A percentile compares a stretch with the other conserved stretches of the same genome.
Evolutionary conservation across 2,797 vertebrate genomes (phyloP).

Genomic region (Cuniculus paca): DNA sequence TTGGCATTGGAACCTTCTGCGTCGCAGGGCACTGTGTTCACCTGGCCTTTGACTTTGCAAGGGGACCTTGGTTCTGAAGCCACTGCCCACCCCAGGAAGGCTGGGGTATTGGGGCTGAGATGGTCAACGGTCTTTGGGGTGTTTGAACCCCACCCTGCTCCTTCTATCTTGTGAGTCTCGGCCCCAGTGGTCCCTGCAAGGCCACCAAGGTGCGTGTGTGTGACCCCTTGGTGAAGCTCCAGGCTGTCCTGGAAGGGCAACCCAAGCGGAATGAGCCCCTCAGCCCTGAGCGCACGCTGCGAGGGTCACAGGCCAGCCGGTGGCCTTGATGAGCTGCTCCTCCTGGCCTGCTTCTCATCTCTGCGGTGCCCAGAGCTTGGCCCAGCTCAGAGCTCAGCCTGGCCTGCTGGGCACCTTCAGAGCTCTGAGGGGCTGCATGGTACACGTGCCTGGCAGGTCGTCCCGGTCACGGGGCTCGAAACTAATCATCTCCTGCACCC

Average conservation of each 20-base stretch:
- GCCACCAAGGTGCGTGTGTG: background rate
- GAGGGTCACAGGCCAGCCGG: constrained; percentile 26
- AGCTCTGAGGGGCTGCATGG: background rate
- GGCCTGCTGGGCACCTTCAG: background rate
- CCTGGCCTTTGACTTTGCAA: background rate
- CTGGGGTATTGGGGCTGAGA: background rate
- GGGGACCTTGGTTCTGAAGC: background rate
- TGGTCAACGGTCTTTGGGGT: background rate
- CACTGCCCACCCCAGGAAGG: background rate
- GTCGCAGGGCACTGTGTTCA: background rate
- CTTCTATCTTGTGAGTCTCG: background rate
- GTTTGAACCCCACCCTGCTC: background rate
- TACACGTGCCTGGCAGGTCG: background rate
- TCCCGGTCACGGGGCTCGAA: background rate
- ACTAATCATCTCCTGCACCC: background rate
- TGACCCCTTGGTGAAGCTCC: background rate
- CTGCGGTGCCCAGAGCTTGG: background rate
- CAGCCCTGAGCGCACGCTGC: background rate
- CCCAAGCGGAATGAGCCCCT: background rate
- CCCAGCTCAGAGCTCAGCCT: background rate
- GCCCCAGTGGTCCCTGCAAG: background rate
- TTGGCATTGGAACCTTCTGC: rapidly evolving
- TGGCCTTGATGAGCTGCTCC: background rate
- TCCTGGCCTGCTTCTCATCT: background rate
- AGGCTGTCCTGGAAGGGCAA: background rate